Evolutionary conservation across 1,140 invertebrate species (phyloP).

Genomic region (Brachionus angularis): DNA sequence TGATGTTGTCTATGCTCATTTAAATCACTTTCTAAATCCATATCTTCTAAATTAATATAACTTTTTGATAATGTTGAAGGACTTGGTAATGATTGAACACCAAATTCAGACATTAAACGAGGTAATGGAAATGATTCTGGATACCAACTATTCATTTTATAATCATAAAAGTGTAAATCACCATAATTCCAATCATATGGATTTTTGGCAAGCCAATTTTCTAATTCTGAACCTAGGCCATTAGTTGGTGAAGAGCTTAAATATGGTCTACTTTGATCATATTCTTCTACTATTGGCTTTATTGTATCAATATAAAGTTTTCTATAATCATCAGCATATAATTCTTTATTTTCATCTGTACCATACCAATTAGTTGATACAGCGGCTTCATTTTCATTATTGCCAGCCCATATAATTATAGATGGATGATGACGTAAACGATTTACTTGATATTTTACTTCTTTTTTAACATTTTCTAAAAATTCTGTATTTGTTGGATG

Average conservation of each 20-base stretch:
- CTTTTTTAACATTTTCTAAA: slow-evolving; percentile 68
- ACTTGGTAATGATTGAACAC: slow-evolving; percentile 81
- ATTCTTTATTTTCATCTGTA: slow-evolving; percentile 46
- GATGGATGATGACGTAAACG: slow-evolving; percentile 82
- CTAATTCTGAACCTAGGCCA: slow-evolving; percentile 67
- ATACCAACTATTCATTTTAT: slow-evolving; percentile 75
- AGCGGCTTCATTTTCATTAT: slow-evolving; percentile 95
- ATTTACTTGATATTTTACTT: slow-evolving; percentile 67
- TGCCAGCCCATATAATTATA: slow-evolving; percentile 80
- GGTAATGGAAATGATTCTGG: slow-evolving; percentile 70
- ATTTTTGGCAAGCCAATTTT: slow-evolving; percentile 71
- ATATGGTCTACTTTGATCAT: slow-evolving; percentile 66
- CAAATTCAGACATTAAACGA: slow-evolving; percentile 89
- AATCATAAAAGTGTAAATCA: slow-evolving; percentile 91
- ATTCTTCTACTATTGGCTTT: slow-evolving; percentile 63
- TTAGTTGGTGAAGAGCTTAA: slow-evolving; percentile 87
- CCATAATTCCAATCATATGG: slow-evolving; percentile 77
- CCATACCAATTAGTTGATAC: slow-evolving; percentile 72
- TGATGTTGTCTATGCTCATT: slow-evolving; percentile 77
- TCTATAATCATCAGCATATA: slow-evolving; percentile 71
- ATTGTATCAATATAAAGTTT: slow-evolving; percentile 79
- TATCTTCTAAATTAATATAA: slow-evolving; percentile 60
- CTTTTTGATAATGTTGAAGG: slow-evolving; percentile 63
- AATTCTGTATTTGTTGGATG: slow-evolving; percentile 76
- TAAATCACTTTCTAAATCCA: slow-evolving; percentile 63